Evolutionary conservation across 2,888 invertebrate genomes (phyloP).

Genomic region (Tiliacea aurago): DNA sequence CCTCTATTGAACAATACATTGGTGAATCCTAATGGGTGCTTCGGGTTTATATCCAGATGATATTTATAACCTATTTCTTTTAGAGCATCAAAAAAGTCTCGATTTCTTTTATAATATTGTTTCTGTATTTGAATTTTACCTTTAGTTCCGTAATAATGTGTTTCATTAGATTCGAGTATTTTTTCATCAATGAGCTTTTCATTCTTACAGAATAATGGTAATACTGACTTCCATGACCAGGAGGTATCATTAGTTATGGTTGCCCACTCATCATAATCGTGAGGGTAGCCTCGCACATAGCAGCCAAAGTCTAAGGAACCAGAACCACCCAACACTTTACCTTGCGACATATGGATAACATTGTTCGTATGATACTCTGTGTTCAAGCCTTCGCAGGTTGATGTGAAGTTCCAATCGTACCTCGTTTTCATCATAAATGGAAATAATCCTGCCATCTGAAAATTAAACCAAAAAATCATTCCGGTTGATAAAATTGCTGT

Average conservation of each 20-base stretch:
- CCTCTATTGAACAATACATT: constrained; percentile 83
- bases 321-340: constrained; percentile 71
- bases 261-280: constrained; percentile 40
- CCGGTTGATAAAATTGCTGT: not conserved
- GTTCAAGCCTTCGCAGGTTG: constrained; percentile 56
- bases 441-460: constrained; percentile 29
- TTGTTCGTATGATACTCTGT: constrained; percentile 45
- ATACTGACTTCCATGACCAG: constrained; percentile 32
- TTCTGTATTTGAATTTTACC: constrained; percentile 81
- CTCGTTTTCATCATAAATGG: constrained; percentile 64
- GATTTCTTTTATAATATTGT: constrained; percentile 51
- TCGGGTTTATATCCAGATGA: constrained; percentile 52
- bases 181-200: constrained; percentile 32
- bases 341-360: constrained; percentile 68
- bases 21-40: constrained; percentile 78
- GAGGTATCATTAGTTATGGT: constrained; percentile 17
- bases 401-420: constrained; percentile 71
- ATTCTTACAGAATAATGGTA: constrained; percentile 13
- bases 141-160: constrained; percentile 74
- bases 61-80: constrained; percentile 81
- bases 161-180: constrained; percentile 38
- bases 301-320: constrained; percentile 1
- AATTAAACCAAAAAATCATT: not conserved
- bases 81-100: constrained; percentile 75
- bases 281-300: constrained; percentile 27